phyloP scores from a whole-genome alignment of 2,113 vertebrate species.

The Panthera leo region DNA sequence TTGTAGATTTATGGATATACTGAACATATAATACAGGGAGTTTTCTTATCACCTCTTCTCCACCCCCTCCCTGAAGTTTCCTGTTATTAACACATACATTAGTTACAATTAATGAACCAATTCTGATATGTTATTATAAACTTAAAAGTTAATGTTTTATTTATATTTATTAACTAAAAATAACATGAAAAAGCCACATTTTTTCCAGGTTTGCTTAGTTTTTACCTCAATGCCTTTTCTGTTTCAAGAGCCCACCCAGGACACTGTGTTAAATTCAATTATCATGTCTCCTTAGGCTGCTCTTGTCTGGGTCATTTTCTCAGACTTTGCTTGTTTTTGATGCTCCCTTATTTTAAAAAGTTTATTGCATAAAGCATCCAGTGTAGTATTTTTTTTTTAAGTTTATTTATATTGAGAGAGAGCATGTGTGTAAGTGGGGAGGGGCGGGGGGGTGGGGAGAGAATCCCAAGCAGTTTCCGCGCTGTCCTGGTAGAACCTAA shows the following conservation, averaged over 20 bases:
- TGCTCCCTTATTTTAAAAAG: neutral
- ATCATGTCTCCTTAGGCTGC: neutral
- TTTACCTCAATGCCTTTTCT: neutral
- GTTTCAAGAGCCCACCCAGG: neutral
- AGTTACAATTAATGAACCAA: neutral
- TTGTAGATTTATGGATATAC: neutral
- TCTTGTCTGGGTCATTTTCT: neutral
- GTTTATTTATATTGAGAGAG: too few species aligned
- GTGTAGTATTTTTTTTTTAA: neutral
- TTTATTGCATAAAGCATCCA: neutral
- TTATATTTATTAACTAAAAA: constrained; percentile 1
- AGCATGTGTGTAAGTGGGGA: too few species aligned
- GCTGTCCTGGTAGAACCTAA: too few species aligned
- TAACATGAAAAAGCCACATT: neutral
- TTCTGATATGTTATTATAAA: neutral
- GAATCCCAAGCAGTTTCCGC: too few species aligned
- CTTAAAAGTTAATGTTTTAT: constrained; percentile 23
- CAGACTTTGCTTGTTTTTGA: neutral
- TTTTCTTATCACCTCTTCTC: neutral
- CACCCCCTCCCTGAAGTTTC: neutral
- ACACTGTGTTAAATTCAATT: neutral
- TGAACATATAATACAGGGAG: neutral
- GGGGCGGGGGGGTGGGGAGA: too few species aligned
- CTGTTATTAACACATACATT: neutral
- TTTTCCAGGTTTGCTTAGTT: neutral